Evolutionary conservation across 2,797 vertebrate genomes (phyloP), one percentile per base, ranked within the genome.

Genomic region (Pelodytes ibericus): DNA sequence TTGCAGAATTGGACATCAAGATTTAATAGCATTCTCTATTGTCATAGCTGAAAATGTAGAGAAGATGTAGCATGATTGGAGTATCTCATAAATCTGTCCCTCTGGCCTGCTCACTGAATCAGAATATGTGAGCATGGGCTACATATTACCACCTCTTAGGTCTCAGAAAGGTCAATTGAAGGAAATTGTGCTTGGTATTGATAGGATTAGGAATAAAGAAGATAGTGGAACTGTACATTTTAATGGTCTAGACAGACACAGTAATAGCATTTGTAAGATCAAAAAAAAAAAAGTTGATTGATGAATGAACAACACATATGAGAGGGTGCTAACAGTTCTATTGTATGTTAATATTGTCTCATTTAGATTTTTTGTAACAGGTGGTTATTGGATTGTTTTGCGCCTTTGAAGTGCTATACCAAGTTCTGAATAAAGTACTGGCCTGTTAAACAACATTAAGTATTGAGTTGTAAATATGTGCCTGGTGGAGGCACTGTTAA

Each of bases 1-100:
- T 64, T 75, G 13, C 15, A 76, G 72, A 82, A 31, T 84, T 81
- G 86, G 81, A 86, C 64, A 82, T 77, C 82, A 86, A 81, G 16
- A 49, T 26, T 86, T 81, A 72, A 70, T 82, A 79, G 67, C 61
- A 64, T 67, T 83, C 18, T 0, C 0, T 59, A 80, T 80, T 74
- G 27, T 51, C 30, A 79, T 11, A 77, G 72, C 81, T 67, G 71
- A 80, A 73, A 79, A 79, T 71, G 72, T 47, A 81, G 3, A 61
- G 63, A 59, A 70, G 3, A 11, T 66, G 3, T 25, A 26, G 24
- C 61, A 4, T 75, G 60, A 82, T 1, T 49, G 20, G 1, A 82
- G 10, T 44, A 8, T 0, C 80, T 58, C 79, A 2, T 81, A 36
- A 73, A 49, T 58, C 60, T 41, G 18, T 82, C 41, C 18, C 30